These are phyloP conservation scores for Andrena fulva DNA, from an alignment of 2,888 invertebrate species.

Conservation along the genomic window DNA sequence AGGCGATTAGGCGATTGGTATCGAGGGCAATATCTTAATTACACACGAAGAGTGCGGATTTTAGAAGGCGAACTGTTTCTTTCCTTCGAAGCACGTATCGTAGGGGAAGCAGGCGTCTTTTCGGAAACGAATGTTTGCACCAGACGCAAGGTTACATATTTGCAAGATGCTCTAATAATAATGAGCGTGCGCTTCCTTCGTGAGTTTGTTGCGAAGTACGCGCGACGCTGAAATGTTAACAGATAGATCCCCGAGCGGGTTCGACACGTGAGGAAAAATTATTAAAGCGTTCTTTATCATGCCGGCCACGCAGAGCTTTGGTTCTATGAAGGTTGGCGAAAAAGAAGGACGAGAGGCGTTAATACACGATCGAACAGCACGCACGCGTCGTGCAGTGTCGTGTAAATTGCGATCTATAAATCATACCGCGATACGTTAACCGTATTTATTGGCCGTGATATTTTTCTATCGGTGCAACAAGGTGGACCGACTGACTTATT, in stretches of 20 bases:
- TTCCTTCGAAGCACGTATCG: background rate
- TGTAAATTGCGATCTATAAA: constrained; percentile 50
- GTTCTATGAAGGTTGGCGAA: background rate
- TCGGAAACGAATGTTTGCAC: background rate
- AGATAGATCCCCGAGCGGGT: constrained; percentile 10
- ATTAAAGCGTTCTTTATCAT: constrained; percentile 39
- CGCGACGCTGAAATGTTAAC: background rate
- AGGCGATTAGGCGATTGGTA: background rate
- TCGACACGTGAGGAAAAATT: constrained; percentile 32
- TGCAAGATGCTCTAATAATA: background rate
- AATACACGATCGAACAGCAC: constrained; percentile 55
- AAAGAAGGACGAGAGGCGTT: constrained; percentile 32
- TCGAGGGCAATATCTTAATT: background rate
- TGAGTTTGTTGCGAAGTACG: constrained; percentile 7
- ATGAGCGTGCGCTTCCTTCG: background rate
- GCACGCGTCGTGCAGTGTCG: constrained; percentile 46
- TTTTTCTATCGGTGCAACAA: constrained; percentile 43
- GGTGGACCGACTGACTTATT: constrained; percentile 45
- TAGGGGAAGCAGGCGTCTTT: background rate
- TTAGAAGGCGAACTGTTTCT: background rate
- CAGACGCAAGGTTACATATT: background rate
- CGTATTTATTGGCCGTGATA: constrained; percentile 41
- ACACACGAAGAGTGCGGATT: background rate
- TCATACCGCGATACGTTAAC: constrained; percentile 41
- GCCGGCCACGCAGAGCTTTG: constrained; percentile 37